Conservation (phyloP, 2,113 vertebrate genomes). For the Barbus barbus region DNA sequence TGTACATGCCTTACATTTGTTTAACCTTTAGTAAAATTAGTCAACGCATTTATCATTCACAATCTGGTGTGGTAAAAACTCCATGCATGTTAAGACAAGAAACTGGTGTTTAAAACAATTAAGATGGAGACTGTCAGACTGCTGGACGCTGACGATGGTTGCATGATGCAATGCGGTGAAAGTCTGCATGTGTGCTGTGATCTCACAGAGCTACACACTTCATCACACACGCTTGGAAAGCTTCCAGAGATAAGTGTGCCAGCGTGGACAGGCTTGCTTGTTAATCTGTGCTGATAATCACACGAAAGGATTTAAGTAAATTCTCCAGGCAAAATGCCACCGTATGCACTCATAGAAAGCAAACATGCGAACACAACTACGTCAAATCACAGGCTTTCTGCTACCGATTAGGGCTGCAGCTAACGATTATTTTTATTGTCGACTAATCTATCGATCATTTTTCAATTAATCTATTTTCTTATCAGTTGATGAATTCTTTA, state of each 20-base stretch:
- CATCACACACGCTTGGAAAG: background rate
- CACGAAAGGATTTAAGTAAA: background rate
- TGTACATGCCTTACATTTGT: too few relatives aligned
- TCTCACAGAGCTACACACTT: background rate
- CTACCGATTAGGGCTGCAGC: too few relatives aligned
- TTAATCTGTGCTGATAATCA: slow-evolving; percentile 33
- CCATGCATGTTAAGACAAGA: background rate
- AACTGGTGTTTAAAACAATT: background rate
- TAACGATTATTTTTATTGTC: too few relatives aligned
- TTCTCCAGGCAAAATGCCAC: background rate
- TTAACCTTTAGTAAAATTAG: too few relatives aligned
- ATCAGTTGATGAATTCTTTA: too few relatives aligned
- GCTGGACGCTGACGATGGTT: background rate
- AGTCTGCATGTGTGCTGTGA: background rate
- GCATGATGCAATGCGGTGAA: background rate
- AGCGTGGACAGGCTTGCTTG: background rate
- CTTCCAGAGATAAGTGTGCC: background rate
- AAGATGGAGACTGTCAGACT: background rate
- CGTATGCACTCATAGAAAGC: background rate
- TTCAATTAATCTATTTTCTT: too few relatives aligned
- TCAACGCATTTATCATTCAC: background rate
- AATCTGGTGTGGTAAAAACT: background rate
- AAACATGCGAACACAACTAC: too few relatives aligned
- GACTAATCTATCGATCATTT: too few relatives aligned
- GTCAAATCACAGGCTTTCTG: too few relatives aligned